Base-by-base conservation (phyloP, 2,888 invertebrate genomes). In the Leucoptera coffeella region DNA sequence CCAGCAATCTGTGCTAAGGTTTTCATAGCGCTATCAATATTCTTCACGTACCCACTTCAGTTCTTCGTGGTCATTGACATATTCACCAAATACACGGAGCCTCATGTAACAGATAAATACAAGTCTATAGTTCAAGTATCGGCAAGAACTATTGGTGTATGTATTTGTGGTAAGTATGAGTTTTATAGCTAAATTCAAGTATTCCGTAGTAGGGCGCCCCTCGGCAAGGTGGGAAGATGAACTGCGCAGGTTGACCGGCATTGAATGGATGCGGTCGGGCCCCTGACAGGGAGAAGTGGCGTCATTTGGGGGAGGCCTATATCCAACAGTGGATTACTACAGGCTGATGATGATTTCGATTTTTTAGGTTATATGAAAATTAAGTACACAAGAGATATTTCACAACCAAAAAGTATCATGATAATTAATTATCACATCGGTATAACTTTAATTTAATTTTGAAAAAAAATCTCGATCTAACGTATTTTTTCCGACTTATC, bases 11-110 rank as follows among this genome's bases (percentile, higher is more conserved):
- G 77, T 3, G 91, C 90, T 0, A 86, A 91, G 60, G 45, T 87
- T n/a, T 75, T 86, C 39, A 92, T 95, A 59, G 85, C 89, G 0
- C 32, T 87, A 5, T 87, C 94, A 0, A 89, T 96, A 30, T 84
- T 95, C 43, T 82, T 95, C 44, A 90, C 94, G 0, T 97, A 89
- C 47, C 89, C 89, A 3, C 74, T 97, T 0, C 95, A 96, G 57
- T 89, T 90, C 53, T 96, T 85, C 53, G 92, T 97, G 1, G 91
- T 96, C 0, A 80, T 89, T 40, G 86, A 89, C 28, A 88, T 95
- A 30, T 80, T 93, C 25, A 91, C 87, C 77, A 82, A 80, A 27
- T 76, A 77, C 74, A 38, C 87, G 64, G 50, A 89, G 45, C 39
- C 78, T 51, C 43, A 84, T 49, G 50, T 92, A 78, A 53, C 45